A percentile compares a stretch with the other conserved stretches of the same genome.
phyloP scores from a whole-genome alignment of 2,797 vertebrate genomes.

The Semaprochilodus insignis region DNA sequence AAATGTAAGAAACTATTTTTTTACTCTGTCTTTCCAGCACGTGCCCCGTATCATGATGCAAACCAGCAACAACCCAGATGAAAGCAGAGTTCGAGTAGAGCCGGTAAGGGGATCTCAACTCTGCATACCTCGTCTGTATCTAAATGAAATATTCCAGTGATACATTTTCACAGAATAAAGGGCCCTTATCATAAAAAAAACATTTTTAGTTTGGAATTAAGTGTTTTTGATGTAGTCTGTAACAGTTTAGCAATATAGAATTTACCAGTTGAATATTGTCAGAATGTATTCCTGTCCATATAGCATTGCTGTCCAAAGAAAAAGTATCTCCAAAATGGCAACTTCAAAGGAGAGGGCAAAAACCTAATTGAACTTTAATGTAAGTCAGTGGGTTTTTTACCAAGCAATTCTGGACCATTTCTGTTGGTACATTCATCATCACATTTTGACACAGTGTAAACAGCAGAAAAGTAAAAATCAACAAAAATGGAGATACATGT shows the following conservation, averaged over 20 bases:
- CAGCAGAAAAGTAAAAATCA: no score
- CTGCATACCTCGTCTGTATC: slow-evolving; percentile 31
- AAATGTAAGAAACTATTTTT: background rate
- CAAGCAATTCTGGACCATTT: no score
- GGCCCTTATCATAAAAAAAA: background rate
- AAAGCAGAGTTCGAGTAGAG: slow-evolving; percentile 71
- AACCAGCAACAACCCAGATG: slow-evolving; percentile 72
- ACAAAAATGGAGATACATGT: no score
- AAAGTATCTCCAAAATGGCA: no score
- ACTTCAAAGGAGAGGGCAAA: no score
- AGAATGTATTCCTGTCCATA: no score
- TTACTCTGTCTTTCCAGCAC: slow-evolving; percentile 65
- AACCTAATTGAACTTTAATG: no score
- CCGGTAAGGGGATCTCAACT: slow-evolving; percentile 69
- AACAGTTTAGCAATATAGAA: background rate
- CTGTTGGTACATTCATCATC: no score
- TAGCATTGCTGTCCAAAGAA: no score
- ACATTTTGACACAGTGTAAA: no score
- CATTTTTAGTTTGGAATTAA: background rate
- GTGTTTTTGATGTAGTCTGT: background rate
- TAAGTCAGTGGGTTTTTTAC: no score
- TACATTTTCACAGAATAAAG: background rate
- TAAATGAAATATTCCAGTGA: slow-evolving; percentile 2
- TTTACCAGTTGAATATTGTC: background rate
- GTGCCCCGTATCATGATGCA: slow-evolving; percentile 76